Evolutionary conservation across 2,797 vertebrate species (phyloP).

Genomic region (Pseudomugil gertrudae): DNA sequence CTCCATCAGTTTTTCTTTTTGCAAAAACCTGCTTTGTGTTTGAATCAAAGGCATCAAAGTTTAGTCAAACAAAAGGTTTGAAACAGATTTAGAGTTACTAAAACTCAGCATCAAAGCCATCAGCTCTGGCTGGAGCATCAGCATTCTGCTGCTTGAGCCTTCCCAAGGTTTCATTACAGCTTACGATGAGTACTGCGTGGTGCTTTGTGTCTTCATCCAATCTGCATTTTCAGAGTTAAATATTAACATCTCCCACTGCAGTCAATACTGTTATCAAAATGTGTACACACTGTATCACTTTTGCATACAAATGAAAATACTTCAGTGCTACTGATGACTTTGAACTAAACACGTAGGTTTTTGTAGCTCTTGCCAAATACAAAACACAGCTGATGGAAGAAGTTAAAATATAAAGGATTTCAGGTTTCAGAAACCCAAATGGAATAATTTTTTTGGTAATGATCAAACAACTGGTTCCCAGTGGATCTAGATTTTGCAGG

Average conservation of each 20-base stretch:
- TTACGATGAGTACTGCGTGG: neutral
- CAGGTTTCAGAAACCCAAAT: too few species aligned
- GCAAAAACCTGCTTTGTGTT: too few species aligned
- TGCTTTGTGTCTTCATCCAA: slow-evolving; percentile 11
- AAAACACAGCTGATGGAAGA: too few species aligned
- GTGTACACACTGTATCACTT: neutral
- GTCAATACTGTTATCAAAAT: slow-evolving; percentile 18
- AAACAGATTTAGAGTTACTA: neutral
- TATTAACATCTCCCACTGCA: slow-evolving; percentile 41
- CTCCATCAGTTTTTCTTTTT: too few species aligned
- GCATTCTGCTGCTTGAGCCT: neutral
- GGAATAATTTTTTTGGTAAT: too few species aligned
- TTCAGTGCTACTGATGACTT: neutral
- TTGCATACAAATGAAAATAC: slow-evolving; percentile 23
- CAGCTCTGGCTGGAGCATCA: slow-evolving; percentile 2
- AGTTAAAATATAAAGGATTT: too few species aligned
- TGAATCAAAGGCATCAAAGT: neutral
- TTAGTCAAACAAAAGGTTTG: neutral
- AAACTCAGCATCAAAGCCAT: neutral
- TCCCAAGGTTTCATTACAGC: slow-evolving; percentile 7
- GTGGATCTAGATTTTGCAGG: too few species aligned
- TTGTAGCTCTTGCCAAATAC: slow-evolving; percentile 1
- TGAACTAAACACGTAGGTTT: slow-evolving; percentile 11
- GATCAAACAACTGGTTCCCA: too few species aligned
- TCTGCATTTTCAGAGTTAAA: slow-evolving; percentile 26